Evolutionary conservation across 1,140 invertebrate genomes (phyloP).

Genomic region (Diprion similis): DNA sequence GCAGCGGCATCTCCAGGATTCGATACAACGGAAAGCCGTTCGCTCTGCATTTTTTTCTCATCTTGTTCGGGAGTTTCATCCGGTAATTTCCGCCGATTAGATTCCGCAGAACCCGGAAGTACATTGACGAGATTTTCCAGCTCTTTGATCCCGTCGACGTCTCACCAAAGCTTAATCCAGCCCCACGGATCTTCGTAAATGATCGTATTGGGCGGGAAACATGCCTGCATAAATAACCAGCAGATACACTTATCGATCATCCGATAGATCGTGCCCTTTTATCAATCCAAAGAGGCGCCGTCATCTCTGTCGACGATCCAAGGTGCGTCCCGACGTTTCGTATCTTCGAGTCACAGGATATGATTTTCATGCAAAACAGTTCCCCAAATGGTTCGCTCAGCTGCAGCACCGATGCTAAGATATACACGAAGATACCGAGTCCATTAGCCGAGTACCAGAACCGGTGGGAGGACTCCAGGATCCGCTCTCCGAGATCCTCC

Average conservation of each 20-base stretch:
- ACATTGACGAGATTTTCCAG: neutral
- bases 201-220: too few relatives aligned
- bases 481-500: neutral
- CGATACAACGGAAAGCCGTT: neutral
- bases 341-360: neutral
- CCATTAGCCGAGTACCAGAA: conserved; percentile 32
- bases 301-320: conserved; percentile 23
- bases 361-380: conserved; percentile 43
- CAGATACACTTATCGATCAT: conserved; percentile 12
- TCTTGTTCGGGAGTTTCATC: neutral
- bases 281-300: neutral
- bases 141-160: neutral
- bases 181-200: neutral
- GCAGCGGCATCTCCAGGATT: neutral
- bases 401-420: conserved; percentile 39
- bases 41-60: neutral
- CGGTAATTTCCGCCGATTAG: neutral
- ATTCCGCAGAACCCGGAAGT: neutral
- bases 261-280: neutral
- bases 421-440: conserved; percentile 38
- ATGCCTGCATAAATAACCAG: neutral
- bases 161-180: neutral
- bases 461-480: conserved; percentile 23
- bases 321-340: conserved; percentile 20
- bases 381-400: conserved; percentile 36